Base-by-base conservation (phyloP, 2,888 invertebrate genomes). In the Troilus luridus region DNA sequence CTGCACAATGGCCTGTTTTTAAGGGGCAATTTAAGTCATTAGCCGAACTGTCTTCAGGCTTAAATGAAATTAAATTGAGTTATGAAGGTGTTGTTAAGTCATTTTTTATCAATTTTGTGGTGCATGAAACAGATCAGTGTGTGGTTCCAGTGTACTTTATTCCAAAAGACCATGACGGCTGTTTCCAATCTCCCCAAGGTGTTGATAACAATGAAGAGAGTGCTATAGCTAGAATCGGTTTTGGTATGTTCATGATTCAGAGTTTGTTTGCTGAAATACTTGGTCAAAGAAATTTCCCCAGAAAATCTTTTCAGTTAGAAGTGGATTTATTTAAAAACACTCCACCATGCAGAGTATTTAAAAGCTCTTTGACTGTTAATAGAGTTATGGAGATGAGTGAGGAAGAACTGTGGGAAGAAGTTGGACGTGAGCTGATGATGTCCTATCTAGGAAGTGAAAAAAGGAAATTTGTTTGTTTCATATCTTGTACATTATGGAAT, bases 181-280 rank as follows among this genome's bases (percentile, higher is more conserved):
- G 95, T 93, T 98, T 98, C 94, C 97, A 97, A 95, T 95, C 96
- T 92, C 96, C 96, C 0, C 94, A 94, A 27, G 95, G 95, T 62
- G 95, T 96, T 92, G 96, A 96, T 93, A 96, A 95, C 93, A 96
- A 96, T 5, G 95, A 96, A 41, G 95, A 96, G 93, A 96, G 96
- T 94, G 98, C 97, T 27, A 96, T 96, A 93, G 95, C 95, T 64
- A 95, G 97, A 93, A 97, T 99, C 93, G 95, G 96, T 91, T 94
- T 98, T 11, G 97, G 97, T 88, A 95, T 97, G 19, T 96, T 97
- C 93, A 95, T 99, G 90, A 96, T 98, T 92, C 99, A 99, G 94
- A 96, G 97, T 92, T 95, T 98, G 93, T 97, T 97, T 92, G 98
- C 98, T 0, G 98, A 98, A 94, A 98, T 98, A 94, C 94, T 99